Evolutionary conservation across 2,113 vertebrate genomes (phyloP).

Genomic region (Hassar affinis): DNA sequence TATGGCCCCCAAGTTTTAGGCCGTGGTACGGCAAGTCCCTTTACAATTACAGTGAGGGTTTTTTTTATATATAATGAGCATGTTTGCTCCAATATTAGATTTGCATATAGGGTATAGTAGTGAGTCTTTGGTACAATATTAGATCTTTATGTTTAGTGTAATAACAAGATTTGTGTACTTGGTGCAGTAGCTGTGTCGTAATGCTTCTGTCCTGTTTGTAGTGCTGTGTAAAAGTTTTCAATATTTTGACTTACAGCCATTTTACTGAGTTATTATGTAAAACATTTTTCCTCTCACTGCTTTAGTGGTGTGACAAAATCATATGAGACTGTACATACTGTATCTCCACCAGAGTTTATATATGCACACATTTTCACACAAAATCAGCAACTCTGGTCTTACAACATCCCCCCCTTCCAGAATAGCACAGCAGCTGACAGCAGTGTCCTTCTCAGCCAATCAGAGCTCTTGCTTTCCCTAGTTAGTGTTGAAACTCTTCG

Average conservation of each 20-base stretch:
- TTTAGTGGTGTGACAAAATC: constrained; percentile 5
- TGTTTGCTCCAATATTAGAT: no score
- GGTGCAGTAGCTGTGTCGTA: not conserved
- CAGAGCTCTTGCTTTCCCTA: constrained; percentile 54
- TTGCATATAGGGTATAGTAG: not conserved
- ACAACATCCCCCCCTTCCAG: constrained; percentile 47
- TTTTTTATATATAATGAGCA: no score
- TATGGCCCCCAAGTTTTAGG: no score
- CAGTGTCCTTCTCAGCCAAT: constrained; percentile 70
- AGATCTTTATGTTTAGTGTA: not conserved
- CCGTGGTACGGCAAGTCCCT: no score
- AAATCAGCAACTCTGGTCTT: constrained; percentile 43
- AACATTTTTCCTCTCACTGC: not conserved
- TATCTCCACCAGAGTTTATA: constrained; percentile 19
- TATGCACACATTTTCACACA: constrained; percentile 26
- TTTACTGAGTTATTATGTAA: constrained; percentile 47
- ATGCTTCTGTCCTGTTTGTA: constrained; percentile 21
- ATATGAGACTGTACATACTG: not conserved
- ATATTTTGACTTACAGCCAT: constrained; percentile 29
- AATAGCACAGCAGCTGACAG: constrained; percentile 70
- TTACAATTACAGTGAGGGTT: no score
- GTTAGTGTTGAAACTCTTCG: constrained; percentile 50
- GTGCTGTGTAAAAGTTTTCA: constrained; percentile 41
- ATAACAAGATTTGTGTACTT: not conserved
- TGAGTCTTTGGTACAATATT: not conserved